Evolutionary conservation across 35 echinoderm and acorn worm genomes (phyloP).

Genomic region (Anneissia japonica): DNA sequence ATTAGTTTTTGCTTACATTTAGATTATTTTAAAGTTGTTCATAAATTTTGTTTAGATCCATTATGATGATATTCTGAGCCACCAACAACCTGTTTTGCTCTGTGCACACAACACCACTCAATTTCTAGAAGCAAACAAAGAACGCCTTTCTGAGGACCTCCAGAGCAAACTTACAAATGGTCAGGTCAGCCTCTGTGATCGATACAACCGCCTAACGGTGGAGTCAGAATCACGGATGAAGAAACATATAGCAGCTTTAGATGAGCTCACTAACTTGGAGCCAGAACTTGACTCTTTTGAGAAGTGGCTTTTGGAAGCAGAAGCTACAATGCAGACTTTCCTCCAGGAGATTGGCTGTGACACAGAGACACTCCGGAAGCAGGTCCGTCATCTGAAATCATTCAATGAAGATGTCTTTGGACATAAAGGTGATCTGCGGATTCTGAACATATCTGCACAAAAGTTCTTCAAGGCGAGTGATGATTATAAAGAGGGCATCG

Average conservation of each 20-base stretch:
- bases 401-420: constrained; percentile 74
- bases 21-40: neutral
- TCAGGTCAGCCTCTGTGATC: constrained; percentile 35
- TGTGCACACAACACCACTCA: constrained; percentile 75
- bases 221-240: constrained; percentile 56
- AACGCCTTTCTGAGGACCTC: constrained; percentile 59
- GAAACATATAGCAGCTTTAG: constrained; percentile 52
- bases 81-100: constrained; percentile 88
- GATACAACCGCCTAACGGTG: constrained; percentile 53
- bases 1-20: too few species aligned
- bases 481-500: constrained; percentile 37
- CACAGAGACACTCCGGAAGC: constrained; percentile 56
- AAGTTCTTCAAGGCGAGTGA: constrained; percentile 75
- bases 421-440: constrained; percentile 76
- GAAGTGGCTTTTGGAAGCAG: constrained; percentile 65
- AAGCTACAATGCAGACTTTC: constrained; percentile 60
- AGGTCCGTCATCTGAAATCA: constrained; percentile 69
- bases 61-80: constrained; percentile 81
- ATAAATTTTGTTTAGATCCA: constrained; percentile 44
- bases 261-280: constrained; percentile 76
- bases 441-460: constrained; percentile 78
- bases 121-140: constrained; percentile 51
- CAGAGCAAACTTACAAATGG: constrained; percentile 79
- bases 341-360: constrained; percentile 45
- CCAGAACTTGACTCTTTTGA: constrained; percentile 78